A percentile compares a stretch with the other conserved stretches of the same genome.
Evolutionary conservation across 2,888 invertebrate genomes (phyloP).

Genomic region (Xanthorhoe designata): DNA sequence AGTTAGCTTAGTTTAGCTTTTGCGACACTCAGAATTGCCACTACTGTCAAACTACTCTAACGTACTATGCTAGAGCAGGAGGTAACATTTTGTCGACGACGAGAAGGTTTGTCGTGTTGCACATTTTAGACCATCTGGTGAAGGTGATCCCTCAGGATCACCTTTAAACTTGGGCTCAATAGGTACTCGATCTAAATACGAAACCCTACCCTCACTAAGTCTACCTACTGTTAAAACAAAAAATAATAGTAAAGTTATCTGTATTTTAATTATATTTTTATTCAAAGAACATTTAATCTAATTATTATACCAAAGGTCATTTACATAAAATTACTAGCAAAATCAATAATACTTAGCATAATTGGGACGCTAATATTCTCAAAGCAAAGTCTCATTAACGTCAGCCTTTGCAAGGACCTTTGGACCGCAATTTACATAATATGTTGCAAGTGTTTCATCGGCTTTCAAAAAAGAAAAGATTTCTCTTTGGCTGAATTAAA

Average conservation of each 20-base stretch:
- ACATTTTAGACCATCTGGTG: too few species aligned
- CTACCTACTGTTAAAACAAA: background rate
- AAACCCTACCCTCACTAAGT: background rate
- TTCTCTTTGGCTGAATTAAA: background rate
- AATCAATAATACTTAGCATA: slow-evolving; percentile 22
- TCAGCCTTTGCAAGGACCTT: slow-evolving; percentile 12
- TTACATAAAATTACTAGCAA: slow-evolving; percentile 3
- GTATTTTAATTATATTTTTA: background rate
- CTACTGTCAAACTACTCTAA: too few species aligned
- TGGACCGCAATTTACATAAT: slow-evolving; percentile 3
- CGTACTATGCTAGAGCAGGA: too few species aligned
- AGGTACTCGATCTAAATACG: background rate
- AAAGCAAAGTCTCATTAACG: slow-evolving; percentile 20
- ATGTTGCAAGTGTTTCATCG: background rate
- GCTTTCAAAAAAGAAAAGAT: background rate
- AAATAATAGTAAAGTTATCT: background rate
- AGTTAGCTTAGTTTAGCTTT: too few species aligned
- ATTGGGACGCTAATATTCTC: slow-evolving; percentile 15
- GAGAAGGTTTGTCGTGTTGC: too few species aligned
- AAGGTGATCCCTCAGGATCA: too few species aligned
- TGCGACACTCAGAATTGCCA: too few species aligned
- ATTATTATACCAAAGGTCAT: slow-evolving; percentile 8
- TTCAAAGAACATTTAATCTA: slow-evolving; percentile 1
- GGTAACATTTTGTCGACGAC: too few species aligned
- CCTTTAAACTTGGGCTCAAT: too few species aligned